phyloP scores from a whole-genome alignment of 2,888 invertebrate species.

The Diaprepes abbreviatus region DNA sequence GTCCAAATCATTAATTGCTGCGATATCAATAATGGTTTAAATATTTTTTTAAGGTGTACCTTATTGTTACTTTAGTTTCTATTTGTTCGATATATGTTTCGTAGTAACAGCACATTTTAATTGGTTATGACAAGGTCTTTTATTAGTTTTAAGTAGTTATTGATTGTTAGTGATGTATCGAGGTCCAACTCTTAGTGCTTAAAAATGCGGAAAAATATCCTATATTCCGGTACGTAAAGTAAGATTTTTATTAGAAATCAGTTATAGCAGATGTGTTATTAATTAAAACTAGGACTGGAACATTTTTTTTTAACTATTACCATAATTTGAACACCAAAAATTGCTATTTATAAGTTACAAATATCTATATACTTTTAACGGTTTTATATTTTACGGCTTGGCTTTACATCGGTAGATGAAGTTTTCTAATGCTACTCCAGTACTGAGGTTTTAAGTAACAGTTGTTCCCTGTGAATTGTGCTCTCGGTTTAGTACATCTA shows the following conservation, averaged over 20 bases:
- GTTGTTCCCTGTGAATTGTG: no score
- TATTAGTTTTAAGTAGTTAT: conserved; percentile 6
- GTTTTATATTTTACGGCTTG: no score
- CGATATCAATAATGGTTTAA: conserved; percentile 29
- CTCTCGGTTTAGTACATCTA: no score
- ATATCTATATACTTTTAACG: no score
- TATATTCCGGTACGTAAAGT: conserved; percentile 2
- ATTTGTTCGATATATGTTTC: conserved; percentile 7
- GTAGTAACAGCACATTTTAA: conserved; percentile 8
- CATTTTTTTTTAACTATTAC: no score
- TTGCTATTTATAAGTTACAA: no score
- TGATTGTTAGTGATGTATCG: background rate
- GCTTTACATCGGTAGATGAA: no score
- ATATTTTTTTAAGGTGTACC: conserved; percentile 22
- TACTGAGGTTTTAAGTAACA: no score
- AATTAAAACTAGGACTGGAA: background rate
- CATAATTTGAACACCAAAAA: no score
- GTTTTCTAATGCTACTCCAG: no score
- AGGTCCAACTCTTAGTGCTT: background rate
- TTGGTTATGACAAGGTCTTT: conserved; percentile 4
- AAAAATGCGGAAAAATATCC: background rate
- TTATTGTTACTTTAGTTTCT: conserved; percentile 18
- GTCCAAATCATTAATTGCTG: conserved; percentile 20
- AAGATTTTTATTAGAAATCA: background rate
- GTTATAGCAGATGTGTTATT: no score